Conservation (phyloP, 1,140 invertebrate species). For the Drosophila mauritiana region DNA sequence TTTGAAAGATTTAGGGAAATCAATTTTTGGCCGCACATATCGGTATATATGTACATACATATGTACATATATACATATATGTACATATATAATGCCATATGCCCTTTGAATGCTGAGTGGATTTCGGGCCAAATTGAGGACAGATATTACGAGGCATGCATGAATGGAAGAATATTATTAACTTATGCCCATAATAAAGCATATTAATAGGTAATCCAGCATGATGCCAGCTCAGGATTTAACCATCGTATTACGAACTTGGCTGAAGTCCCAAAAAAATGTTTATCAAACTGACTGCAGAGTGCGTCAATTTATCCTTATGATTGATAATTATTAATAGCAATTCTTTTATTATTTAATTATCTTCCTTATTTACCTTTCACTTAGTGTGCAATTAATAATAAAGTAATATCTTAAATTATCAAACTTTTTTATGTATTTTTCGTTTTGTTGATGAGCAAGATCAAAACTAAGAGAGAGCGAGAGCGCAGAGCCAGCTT, state of each 20-base stretch:
- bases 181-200: conserved; percentile 30
- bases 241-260: not conserved
- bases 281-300: too few relatives aligned
- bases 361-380: too few relatives aligned
- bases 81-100: not conserved
- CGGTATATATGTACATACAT: not conserved
- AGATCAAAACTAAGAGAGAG: too few relatives aligned
- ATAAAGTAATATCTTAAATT: too few relatives aligned
- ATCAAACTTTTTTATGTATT: too few relatives aligned
- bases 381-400: too few relatives aligned
- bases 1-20: too few relatives aligned
- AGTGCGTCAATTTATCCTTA: too few relatives aligned
- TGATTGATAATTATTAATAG: too few relatives aligned
- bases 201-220: conserved; percentile 22
- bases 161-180: conserved; percentile 31
- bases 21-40: not conserved
- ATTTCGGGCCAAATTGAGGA: conserved; percentile 49
- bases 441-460: too few relatives aligned
- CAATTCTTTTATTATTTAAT: too few relatives aligned
- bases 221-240: not conserved
- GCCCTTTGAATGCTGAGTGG: conserved; percentile 45
- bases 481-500: too few relatives aligned
- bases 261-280: not conserved
- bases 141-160: conserved; percentile 29
- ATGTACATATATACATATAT: not conserved